Conservation (phyloP, 64 coral and sea anemone genomes). For the Astreopora myriophthalma region DNA sequence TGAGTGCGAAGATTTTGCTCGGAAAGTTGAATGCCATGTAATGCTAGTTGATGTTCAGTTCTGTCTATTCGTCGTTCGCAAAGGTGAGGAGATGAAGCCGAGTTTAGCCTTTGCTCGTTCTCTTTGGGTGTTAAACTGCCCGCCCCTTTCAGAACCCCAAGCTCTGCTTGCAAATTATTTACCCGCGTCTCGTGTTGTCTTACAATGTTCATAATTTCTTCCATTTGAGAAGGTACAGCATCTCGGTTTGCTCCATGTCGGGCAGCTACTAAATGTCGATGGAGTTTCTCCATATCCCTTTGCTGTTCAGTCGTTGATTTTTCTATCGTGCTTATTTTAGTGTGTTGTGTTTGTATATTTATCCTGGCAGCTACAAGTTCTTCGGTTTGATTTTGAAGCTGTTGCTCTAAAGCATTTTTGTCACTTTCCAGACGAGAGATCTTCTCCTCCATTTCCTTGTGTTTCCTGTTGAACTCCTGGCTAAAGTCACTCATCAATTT, state of each 20-base stretch:
- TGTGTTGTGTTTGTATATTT: constrained; percentile 21
- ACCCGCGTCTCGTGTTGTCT: neutral
- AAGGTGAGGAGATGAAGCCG: neutral
- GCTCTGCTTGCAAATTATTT: neutral
- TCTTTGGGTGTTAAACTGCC: too few species aligned
- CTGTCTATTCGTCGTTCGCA: constrained; percentile 42
- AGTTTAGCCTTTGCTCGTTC: too few species aligned
- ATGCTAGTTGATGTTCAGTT: constrained; percentile 58
- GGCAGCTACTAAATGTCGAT: neutral
- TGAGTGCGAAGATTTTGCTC: constrained; percentile 65
- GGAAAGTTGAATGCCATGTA: constrained; percentile 72
- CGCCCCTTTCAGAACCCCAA: neutral
- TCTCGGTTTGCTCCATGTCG: neutral
- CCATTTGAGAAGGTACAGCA: neutral
- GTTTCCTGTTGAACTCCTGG: neutral
- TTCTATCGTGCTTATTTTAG: constrained; percentile 3
- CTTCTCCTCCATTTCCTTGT: neutral
- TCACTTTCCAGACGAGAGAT: neutral
- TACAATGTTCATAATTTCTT: neutral
- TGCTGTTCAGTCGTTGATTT: neutral
- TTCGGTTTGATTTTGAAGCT: constrained; percentile 36
- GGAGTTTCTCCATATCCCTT: neutral
- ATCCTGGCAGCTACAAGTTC: neutral
- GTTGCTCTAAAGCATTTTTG: neutral
- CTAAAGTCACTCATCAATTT: neutral